Base-by-base conservation (phyloP, 2,797 vertebrate species). In the Typhlichthys eigenmanni region DNA sequence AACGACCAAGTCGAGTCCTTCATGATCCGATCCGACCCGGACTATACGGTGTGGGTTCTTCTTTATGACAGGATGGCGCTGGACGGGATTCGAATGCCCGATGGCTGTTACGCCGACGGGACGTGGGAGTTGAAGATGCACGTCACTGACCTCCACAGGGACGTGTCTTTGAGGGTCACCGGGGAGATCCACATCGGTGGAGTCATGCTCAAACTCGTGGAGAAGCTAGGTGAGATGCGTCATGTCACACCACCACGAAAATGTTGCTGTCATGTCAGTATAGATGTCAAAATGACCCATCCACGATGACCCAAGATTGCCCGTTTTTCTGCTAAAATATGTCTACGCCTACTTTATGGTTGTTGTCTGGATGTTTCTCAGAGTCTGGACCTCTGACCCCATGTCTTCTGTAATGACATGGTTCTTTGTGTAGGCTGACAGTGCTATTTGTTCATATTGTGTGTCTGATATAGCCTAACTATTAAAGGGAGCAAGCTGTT, bases 1-100 rank as follows among this genome's bases (percentile, higher is more conserved):
- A 24, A 2, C 24, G 24, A 24, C 2, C 24, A 71, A 66, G 54
- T 46, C 13, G 52, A 66, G 1, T 58, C 68, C 45, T 32, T 51
- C 58, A 24, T 38, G 32, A 17, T 17, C 13, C 54, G 55, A 14
- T 4, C 4, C n/a, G 53, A 16, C 13, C 43, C 16, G 75, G 47
- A 75, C 52, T 24, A 10, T 8, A 43, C 55, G 11, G 17, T 45
- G 32, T 64, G 13, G 47, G 13, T 81, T 34, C 10, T 45, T 43
- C 34, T 78, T 45, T 79, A 61, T 75, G 14, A 10, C 78, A 93
- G 91, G 87, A 98, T 98, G 97, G 97, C 97, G 78, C 92, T 99
- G 94, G 97, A 98, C 71, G 97, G 97, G 89, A 98, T 98, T 87
- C 94, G 97, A 90, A 98, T 99, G 97, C 96, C 97, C 75, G 97